Conservation (phyloP, 30 jellyfish, hydroid and myxozoan genomes). For the Hydractinia symbiolongicarpus region DNA sequence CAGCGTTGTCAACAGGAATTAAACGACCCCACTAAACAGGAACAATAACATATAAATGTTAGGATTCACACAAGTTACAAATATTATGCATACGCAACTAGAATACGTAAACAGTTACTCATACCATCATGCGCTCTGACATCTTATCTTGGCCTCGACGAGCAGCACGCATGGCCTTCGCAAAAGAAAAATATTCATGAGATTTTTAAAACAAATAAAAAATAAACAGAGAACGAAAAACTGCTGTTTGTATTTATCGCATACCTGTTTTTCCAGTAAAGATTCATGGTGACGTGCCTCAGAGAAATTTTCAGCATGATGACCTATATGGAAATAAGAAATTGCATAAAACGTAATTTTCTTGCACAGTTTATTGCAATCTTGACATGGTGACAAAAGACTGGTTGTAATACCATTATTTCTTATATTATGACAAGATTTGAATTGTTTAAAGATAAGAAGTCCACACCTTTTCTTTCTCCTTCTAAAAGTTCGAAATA, state of each 20-base stretch:
- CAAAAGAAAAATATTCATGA: background rate
- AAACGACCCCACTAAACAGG: conserved; percentile 74
- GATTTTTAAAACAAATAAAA: background rate
- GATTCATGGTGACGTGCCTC: conserved; percentile 81
- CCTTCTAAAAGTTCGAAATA: conserved; percentile 83
- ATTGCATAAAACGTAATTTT: background rate
- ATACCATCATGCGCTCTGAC: conserved; percentile 60
- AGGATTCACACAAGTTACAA: background rate
- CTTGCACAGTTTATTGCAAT: background rate
- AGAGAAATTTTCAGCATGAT: conserved; percentile 50
- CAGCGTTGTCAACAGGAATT: conserved; percentile 37
- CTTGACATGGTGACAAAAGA: background rate
- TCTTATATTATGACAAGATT: too few relatives aligned
- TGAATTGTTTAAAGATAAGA: background rate
- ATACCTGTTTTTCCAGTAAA: conserved; percentile 74
- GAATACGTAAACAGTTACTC: background rate
- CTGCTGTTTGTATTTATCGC: background rate
- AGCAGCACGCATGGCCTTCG: conserved; percentile 78
- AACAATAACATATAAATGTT: background rate
- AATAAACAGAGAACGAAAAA: too few relatives aligned
- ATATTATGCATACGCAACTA: too few relatives aligned
- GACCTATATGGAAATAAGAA: conserved; percentile 18
- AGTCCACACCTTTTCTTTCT: conserved; percentile 45
- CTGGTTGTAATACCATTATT: too few relatives aligned
- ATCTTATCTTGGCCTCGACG: conserved; percentile 81